phyloP scores from a whole-genome alignment of 1,140 invertebrate species.

The Bombus affinis region DNA sequence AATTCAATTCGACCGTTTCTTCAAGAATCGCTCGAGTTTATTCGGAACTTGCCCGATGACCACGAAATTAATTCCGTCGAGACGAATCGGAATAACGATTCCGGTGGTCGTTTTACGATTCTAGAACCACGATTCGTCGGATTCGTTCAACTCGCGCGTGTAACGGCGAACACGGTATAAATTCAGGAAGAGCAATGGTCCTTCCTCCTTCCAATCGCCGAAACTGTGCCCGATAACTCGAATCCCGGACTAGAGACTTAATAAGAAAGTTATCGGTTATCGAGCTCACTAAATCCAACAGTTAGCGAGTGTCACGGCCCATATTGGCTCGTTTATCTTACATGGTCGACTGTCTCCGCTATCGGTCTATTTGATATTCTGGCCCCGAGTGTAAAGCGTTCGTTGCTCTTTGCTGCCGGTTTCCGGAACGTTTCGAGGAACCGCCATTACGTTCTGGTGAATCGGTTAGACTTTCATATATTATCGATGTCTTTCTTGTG shows the following conservation, averaged over 20 bases:
- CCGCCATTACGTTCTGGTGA: conserved; percentile 17
- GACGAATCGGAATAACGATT: neutral
- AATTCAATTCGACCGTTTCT: neutral
- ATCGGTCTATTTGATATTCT: conserved; percentile 76
- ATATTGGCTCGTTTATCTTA: conserved; percentile 78
- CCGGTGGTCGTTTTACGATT: neutral
- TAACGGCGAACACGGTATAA: conserved; percentile 35
- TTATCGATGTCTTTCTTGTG: neutral
- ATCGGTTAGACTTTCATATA: conserved; percentile 13
- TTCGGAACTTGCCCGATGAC: neutral
- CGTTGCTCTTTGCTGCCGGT: conserved; percentile 52
- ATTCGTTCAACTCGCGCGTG: conserved; percentile 8
- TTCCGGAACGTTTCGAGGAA: conserved; percentile 40
- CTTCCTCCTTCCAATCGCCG: neutral
- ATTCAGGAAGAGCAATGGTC: conserved; percentile 39
- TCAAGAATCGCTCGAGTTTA: neutral
- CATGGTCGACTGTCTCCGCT: conserved; percentile 65
- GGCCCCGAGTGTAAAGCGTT: conserved; percentile 65
- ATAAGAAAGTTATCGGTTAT: conserved; percentile 78
- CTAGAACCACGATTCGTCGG: too few relatives aligned
- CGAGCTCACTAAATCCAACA: conserved; percentile 74
- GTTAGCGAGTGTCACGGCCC: conserved; percentile 74
- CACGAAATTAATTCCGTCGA: neutral
- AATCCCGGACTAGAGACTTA: conserved; percentile 61
- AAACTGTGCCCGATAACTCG: conserved; percentile 59